Evolutionary conservation across 2,888 invertebrate species (phyloP).

Genomic region (Dendrolimus pini): DNA sequence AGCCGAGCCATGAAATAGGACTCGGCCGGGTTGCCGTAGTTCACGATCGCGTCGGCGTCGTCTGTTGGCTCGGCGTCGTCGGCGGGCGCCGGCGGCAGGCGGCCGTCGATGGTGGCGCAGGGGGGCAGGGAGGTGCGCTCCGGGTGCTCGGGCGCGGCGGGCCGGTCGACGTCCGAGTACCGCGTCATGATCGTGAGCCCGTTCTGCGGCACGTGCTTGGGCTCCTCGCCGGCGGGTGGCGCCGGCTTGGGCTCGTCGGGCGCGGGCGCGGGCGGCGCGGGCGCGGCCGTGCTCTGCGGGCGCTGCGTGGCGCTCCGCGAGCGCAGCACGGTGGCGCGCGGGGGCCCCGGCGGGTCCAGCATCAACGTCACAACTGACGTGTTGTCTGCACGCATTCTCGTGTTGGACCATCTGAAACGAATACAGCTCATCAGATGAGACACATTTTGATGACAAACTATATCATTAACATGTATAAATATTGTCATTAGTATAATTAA

Average conservation of each 20-base stretch:
- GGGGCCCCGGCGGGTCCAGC: conserved; percentile 92
- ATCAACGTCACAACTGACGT: conserved; percentile 95
- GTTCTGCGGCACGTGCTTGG: conserved; percentile 48
- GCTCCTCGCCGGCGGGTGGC: conserved; percentile 16
- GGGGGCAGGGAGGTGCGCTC: conserved; percentile 41
- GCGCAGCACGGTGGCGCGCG: conserved; percentile 79
- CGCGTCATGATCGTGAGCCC: conserved; percentile 68
- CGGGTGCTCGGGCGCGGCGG: conserved; percentile 36
- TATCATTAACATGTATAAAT: no score
- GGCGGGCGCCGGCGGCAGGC: conserved; percentile 34
- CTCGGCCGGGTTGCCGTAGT: conserved; percentile 67
- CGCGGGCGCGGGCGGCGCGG: conserved; percentile 18
- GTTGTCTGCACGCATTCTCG: conserved; percentile 95
- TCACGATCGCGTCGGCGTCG: conserved; percentile 39
- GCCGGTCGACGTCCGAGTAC: conserved; percentile 55
- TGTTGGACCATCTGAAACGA: conserved; percentile 83
- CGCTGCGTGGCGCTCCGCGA: conserved; percentile 38
- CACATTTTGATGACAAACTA: no score
- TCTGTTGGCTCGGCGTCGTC: conserved; percentile 19
- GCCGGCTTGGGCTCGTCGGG: conserved; percentile 12
- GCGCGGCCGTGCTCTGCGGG: conserved; percentile 11
- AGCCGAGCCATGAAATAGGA: conserved; percentile 68
- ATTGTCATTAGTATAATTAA: no score
- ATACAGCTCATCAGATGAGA: not conserved
- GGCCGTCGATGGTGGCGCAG: conserved; percentile 47